Conservation (phyloP, 2,888 invertebrate genomes). For the Branchipolynoe longqiensis region DNA sequence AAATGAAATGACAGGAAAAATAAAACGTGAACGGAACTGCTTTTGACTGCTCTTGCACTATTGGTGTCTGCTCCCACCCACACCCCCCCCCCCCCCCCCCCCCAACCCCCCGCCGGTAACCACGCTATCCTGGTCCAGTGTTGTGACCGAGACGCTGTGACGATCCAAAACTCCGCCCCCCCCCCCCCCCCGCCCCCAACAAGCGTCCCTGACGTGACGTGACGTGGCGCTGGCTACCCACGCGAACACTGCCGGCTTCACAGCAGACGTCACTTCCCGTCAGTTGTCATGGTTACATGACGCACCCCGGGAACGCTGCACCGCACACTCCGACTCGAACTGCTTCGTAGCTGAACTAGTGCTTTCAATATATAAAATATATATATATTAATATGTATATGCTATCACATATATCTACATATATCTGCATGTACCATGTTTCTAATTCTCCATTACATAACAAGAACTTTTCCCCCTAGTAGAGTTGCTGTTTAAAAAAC, state of each 20-base stretch:
- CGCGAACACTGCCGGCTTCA: background rate
- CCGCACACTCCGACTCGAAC: constrained; percentile 48
- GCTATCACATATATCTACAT: constrained; percentile 34
- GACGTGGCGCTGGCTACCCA: background rate
- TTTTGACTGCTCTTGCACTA: constrained; percentile 38
- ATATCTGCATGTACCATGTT: constrained; percentile 51
- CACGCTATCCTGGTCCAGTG: background rate
- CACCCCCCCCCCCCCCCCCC: constrained; percentile 8
- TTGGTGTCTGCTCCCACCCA: constrained; percentile 44
- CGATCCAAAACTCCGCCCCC: too few relatives aligned
- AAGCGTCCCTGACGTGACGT: background rate
- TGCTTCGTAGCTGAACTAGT: constrained; percentile 21
- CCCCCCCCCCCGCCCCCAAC: constrained; percentile 19
- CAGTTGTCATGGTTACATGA: constrained; percentile 51
- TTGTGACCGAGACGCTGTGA: background rate
- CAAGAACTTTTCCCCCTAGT: background rate
- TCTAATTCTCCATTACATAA: constrained; percentile 55
- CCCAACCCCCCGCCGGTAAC: too few relatives aligned
- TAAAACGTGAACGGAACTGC: background rate
- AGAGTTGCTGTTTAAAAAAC: constrained; percentile 23
- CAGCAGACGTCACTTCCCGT: background rate
- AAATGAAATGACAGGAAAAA: background rate
- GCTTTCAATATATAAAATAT: constrained; percentile 47
- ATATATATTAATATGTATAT: constrained; percentile 36
- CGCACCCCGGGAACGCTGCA: constrained; percentile 23